phyloP scores from a whole-genome alignment of 2,113 vertebrate genomes.

The Bufo bufo region DNA sequence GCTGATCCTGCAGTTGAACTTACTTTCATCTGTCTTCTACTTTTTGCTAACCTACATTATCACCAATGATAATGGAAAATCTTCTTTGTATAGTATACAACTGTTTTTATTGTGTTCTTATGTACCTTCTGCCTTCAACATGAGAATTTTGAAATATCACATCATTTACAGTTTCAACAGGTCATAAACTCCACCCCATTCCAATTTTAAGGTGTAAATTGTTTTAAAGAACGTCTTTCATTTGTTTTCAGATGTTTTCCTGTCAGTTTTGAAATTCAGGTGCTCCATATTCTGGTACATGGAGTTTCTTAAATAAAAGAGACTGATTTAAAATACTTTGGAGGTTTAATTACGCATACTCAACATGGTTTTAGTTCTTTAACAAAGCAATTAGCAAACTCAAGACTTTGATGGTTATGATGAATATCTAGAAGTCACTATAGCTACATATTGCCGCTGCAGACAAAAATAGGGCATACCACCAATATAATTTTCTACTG shows the following conservation, averaged over 20 bases:
- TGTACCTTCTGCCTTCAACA: not conserved
- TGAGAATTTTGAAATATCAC: not conserved
- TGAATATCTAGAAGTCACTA: not conserved
- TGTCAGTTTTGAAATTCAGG: not conserved
- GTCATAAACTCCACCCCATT: not conserved
- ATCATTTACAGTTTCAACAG: not conserved
- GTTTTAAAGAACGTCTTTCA: not conserved
- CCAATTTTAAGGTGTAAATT: not conserved
- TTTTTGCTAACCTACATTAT: not conserved
- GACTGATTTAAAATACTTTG: not conserved
- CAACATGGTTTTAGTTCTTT: not conserved
- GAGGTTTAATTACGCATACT: not conserved
- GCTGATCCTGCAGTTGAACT: not conserved
- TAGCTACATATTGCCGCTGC: not conserved
- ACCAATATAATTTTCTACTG: not conserved
- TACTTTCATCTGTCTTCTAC: not conserved
- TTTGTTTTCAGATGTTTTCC: not conserved
- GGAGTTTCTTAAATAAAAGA: not conserved
- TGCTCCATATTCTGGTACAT: not conserved
- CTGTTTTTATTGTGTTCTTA: not conserved
- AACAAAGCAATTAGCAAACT: not conserved
- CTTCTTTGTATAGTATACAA: not conserved
- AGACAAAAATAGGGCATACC: not conserved
- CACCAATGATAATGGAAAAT: not conserved
- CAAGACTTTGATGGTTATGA: not conserved